These are phyloP conservation scores for Drosophila triauraria DNA, from an alignment of 1,140 invertebrate genomes.

Conservation along the genomic window DNA sequence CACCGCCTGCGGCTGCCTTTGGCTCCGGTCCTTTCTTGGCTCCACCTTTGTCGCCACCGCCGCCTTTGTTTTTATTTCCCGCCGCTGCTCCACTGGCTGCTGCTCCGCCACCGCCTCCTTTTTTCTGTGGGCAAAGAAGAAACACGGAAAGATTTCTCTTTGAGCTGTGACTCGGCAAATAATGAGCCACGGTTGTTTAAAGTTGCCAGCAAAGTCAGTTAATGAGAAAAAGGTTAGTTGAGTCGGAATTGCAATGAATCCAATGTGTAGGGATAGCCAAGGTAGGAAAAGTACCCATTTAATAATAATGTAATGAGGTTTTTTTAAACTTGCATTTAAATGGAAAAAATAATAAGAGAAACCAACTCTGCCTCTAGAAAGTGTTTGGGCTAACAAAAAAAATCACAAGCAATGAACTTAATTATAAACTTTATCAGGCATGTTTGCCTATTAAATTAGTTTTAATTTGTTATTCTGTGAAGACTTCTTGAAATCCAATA, in stretches of 20 bases:
- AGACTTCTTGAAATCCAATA: background rate
- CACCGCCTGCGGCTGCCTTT: slow-evolving; percentile 60
- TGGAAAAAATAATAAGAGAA: background rate
- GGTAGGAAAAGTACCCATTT: background rate
- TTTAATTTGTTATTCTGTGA: background rate
- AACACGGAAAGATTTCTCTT: slow-evolving; percentile 56
- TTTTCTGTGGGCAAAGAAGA: slow-evolving; percentile 70
- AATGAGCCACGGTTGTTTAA: slow-evolving; percentile 54
- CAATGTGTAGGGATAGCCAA: background rate
- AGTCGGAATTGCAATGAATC: background rate
- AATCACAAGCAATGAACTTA: background rate
- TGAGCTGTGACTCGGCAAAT: slow-evolving; percentile 41
- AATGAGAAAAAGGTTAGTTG: slow-evolving; percentile 50
- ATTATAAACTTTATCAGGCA: too few species aligned
- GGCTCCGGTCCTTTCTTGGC: slow-evolving; percentile 79
- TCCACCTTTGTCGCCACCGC: slow-evolving; percentile 68
- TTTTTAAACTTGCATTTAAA: background rate
- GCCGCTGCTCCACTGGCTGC: slow-evolving; percentile 34
- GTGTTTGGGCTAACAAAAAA: background rate
- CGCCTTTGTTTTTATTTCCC: slow-evolving; percentile 73
- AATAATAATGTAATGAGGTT: background rate
- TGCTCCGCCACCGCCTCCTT: slow-evolving; percentile 52
- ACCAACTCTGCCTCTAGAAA: too few species aligned
- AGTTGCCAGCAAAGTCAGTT: slow-evolving; percentile 38
- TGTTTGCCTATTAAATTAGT: background rate